Base-by-base conservation (phyloP, 2,797 vertebrate genomes). In the Melanotaenia trifasciata region DNA sequence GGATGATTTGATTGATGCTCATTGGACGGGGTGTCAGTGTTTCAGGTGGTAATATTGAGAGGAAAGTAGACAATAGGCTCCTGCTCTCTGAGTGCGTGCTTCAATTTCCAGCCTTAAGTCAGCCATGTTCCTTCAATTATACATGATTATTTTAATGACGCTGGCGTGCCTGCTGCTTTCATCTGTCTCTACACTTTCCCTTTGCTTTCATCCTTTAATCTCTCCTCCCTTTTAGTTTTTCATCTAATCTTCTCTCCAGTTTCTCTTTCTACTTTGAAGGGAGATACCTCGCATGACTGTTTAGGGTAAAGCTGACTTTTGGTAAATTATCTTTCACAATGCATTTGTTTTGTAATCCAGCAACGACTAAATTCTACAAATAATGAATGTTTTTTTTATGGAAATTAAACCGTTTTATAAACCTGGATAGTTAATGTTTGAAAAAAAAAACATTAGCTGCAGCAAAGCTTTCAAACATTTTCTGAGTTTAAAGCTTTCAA, bases 81-180 rank as follows among this genome's bases (percentile, higher is more conserved):
- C 60, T 32, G 10, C 47, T 70, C 67, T 76, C 4, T 35, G 6
- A 72, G 47, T 24, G 47, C 18, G 59, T 78, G 77, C 26, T 75
- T 84, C 72, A 64, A 82, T 77, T 85, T 75, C 61, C 79, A 58
- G 87, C 72, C 72, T 75, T 16, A 53, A 79, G 72, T 57, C 84
- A 58, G 75, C 74, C 57, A 40, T 64, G 60, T 80, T 87, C 67
- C 83, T 85, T 92, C 67, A 89, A 91, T 91, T 88, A 92, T 84
- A 87, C 84, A 90, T 90, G 80, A 90, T 91, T 84, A 89, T 91
- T 87, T 79, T 87, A 91, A 89, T 84, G 85, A 84, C 13, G 68
- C 76, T 70, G 77, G 58, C 64, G 67, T 61, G 60, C 80, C 82
- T 72, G 81, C 82, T 72, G 78, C 89, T 91, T 88, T 90, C 81